Percentiles rank a stretch among this genome's conserved stretches.
These are phyloP conservation scores for Phenganax subtilis DNA, from an alignment of 92 coral and sea anemone genomes.

Conservation along the genomic window DNA sequence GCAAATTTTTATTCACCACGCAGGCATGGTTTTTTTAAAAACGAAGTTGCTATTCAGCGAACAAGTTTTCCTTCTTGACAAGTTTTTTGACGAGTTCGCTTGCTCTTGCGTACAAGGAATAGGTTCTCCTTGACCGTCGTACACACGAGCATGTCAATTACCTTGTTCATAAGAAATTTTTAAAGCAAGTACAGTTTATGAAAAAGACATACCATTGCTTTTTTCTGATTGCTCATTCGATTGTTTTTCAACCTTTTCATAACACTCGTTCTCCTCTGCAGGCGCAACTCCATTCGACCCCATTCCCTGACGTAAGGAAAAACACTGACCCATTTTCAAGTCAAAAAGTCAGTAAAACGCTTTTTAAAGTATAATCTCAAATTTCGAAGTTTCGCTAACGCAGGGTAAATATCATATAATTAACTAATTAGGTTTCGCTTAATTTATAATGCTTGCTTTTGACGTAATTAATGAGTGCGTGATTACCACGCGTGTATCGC, in stretches of 20 bases:
- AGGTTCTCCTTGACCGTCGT: too few species aligned
- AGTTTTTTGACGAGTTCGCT: too few species aligned
- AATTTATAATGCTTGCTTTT: neutral
- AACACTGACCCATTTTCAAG: slow-evolving; percentile 22
- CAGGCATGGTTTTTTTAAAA: too few species aligned
- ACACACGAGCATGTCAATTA: too few species aligned
- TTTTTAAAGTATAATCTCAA: neutral
- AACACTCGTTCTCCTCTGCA: neutral
- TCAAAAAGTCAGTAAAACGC: neutral
- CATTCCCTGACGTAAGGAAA: neutral
- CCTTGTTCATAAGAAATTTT: too few species aligned
- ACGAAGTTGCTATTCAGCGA: too few species aligned
- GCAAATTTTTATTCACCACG: too few species aligned
- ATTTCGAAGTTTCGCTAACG: neutral
- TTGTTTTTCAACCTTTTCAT: neutral
- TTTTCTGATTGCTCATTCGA: neutral
- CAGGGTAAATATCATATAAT: slow-evolving; percentile 13
- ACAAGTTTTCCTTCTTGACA: too few species aligned
- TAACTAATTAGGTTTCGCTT: neutral
- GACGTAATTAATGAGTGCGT: slow-evolving; percentile 14
- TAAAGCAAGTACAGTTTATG: too few species aligned
- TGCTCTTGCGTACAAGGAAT: too few species aligned
- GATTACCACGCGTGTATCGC: neutral
- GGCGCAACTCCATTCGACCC: neutral
- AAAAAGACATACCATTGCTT: too few species aligned